Evolutionary conservation across 2,888 invertebrate species (phyloP).

Genomic region (Sarcophaga caerulescens): DNA sequence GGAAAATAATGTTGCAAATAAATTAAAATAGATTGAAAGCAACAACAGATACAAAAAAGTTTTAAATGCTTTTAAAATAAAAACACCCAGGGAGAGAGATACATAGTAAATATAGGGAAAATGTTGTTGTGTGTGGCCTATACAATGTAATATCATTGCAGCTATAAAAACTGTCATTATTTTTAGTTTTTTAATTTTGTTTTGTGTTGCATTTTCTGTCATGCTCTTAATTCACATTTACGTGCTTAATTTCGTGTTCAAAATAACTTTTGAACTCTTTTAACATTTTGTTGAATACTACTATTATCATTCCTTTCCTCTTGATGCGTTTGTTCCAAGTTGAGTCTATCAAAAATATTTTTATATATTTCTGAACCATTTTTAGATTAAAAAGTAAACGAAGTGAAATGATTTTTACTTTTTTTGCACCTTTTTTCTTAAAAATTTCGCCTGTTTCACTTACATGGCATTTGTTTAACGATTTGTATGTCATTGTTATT

Average conservation of each 20-base stretch:
- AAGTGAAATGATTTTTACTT: constrained; percentile 43
- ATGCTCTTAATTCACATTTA: constrained; percentile 24
- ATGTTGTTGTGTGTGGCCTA: too few relatives aligned
- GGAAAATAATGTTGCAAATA: constrained; percentile 23
- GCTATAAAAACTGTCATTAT: not conserved
- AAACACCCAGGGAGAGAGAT: not conserved
- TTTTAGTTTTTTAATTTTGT: not conserved
- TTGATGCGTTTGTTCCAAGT: too few relatives aligned
- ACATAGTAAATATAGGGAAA: too few relatives aligned
- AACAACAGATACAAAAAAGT: constrained; percentile 23
- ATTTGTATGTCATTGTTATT: constrained; percentile 18
- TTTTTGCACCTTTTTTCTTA: not conserved
- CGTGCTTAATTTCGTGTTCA: constrained; percentile 46
- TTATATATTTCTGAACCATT: not conserved
- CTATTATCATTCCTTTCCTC: not conserved
- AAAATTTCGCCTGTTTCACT: not conserved
- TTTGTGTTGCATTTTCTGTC: not conserved
- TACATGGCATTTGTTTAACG: constrained; percentile 38
- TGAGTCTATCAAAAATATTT: too few relatives aligned
- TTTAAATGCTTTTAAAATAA: constrained; percentile 34
- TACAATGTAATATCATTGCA: constrained; percentile 11
- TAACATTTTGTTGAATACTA: not conserved
- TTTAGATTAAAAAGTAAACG: not conserved
- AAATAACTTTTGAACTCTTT: constrained; percentile 40
- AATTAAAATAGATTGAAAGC: constrained; percentile 18